Conservation (phyloP, 2,888 invertebrate species). For the Phragmatobia fuliginosa region DNA sequence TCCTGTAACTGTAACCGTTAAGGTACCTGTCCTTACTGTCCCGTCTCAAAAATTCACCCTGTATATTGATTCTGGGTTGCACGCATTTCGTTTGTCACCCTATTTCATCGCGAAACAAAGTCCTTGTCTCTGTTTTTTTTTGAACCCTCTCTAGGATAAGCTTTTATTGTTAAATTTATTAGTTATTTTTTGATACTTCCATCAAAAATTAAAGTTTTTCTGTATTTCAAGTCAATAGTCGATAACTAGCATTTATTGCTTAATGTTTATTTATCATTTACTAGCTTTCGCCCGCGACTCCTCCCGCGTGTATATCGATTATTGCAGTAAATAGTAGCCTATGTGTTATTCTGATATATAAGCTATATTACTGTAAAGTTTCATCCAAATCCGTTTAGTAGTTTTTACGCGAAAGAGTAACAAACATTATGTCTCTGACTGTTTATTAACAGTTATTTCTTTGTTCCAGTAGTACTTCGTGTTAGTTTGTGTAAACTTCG, state of each 20-base stretch:
- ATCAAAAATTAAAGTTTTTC: too few species aligned
- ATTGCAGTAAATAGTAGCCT: too few species aligned
- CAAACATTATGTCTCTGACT: not conserved
- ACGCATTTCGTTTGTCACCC: conserved; percentile 59
- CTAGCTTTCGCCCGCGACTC: too few species aligned
- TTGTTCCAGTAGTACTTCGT: not conserved
- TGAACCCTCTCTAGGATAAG: conserved; percentile 43
- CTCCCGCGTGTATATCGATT: too few species aligned
- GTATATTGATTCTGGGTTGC: conserved; percentile 60
- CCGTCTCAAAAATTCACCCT: too few species aligned
- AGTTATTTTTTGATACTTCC: conserved; percentile 21
- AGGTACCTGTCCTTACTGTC: too few species aligned
- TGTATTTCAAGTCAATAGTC: not conserved
- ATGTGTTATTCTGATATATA: too few species aligned
- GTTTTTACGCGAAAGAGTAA: too few species aligned
- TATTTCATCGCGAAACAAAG: conserved; percentile 56
- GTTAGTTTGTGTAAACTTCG: not conserved
- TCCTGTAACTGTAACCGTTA: too few species aligned
- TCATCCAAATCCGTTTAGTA: too few species aligned
- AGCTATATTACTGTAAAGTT: too few species aligned
- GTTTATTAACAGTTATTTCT: not conserved
- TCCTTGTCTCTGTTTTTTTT: conserved; percentile 55
- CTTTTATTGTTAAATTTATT: conserved; percentile 52
- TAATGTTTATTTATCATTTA: not conserved
- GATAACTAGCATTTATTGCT: not conserved